Conservation (phyloP, 2,113 vertebrate genomes). For the Larimichthys crocea region DNA sequence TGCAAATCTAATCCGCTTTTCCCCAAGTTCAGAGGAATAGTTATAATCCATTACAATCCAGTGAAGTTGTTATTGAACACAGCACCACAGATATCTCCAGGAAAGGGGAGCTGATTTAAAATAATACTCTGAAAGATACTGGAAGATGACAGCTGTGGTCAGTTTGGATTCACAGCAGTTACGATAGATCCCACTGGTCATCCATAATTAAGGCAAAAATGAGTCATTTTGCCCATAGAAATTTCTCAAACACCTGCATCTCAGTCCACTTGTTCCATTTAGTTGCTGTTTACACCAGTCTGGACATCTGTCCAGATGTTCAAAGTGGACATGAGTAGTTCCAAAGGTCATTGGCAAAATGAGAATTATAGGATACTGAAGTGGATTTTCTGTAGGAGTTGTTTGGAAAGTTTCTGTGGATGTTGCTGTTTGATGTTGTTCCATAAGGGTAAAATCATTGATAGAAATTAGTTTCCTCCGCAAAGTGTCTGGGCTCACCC, state of each 20-base stretch:
- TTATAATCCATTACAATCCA: constrained; percentile 14
- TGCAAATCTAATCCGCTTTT: constrained; percentile 19
- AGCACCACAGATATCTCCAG: constrained; percentile 3
- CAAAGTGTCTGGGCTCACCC: neutral
- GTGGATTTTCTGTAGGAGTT: neutral
- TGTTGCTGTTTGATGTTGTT: neutral
- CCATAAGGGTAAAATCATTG: neutral
- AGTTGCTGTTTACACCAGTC: neutral
- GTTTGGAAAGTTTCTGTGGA: constrained; percentile 2
- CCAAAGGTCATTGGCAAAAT: neutral
- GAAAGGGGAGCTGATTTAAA: constrained; percentile 34
- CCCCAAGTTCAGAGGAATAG: constrained; percentile 5
- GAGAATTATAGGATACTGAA: neutral
- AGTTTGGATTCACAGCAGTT: constrained; percentile 36
- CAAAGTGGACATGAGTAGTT: neutral
- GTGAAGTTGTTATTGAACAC: constrained; percentile 6
- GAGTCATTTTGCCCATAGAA: neutral
- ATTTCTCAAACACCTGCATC: neutral
- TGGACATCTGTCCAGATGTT: neutral
- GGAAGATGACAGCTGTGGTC: constrained; percentile 14
- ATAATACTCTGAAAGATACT: neutral
- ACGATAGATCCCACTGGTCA: neutral
- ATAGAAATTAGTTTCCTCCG: neutral
- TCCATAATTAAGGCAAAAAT: neutral
- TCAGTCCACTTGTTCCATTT: neutral